Conservation (phyloP, 2,888 invertebrate genomes). For the Elmis aenea region DNA sequence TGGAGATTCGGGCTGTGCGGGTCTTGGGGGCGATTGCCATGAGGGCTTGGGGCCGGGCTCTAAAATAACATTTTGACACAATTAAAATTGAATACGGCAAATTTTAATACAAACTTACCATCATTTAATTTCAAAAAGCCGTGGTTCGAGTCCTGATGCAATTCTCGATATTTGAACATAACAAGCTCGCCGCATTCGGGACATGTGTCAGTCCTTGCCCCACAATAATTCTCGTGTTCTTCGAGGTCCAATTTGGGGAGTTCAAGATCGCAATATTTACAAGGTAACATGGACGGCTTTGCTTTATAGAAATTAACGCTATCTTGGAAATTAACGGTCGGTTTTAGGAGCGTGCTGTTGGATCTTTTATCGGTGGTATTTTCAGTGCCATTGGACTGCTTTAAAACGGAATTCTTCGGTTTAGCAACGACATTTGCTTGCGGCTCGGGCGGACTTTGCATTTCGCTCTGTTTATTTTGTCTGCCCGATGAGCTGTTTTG, state of each 20-base stretch:
- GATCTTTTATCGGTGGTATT: no score
- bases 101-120: slow-evolving; percentile 43
- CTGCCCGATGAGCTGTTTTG: neutral
- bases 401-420: neutral
- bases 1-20: slow-evolving; percentile 7
- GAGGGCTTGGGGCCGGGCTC: slow-evolving; percentile 50
- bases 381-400: no score
- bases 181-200: slow-evolving; percentile 62
- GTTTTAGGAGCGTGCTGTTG: no score
- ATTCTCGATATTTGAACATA: slow-evolving; percentile 62
- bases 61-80: slow-evolving; percentile 28
- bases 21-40: slow-evolving; percentile 40
- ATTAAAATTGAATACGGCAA: neutral
- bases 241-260: slow-evolving; percentile 56
- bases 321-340: no score
- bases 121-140: slow-evolving; percentile 58
- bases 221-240: slow-evolving; percentile 65
- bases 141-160: slow-evolving; percentile 62
- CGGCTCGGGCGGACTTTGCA: neutral
- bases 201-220: slow-evolving; percentile 66
- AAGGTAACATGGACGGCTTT: slow-evolving; percentile 46
- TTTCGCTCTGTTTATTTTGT: slow-evolving; percentile 1
- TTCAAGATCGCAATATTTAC: slow-evolving; percentile 64
- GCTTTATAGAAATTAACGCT: no score
- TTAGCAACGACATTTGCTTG: neutral